Conservation (phyloP, 2,888 invertebrate species). For the Melanostoma mellinum region DNA sequence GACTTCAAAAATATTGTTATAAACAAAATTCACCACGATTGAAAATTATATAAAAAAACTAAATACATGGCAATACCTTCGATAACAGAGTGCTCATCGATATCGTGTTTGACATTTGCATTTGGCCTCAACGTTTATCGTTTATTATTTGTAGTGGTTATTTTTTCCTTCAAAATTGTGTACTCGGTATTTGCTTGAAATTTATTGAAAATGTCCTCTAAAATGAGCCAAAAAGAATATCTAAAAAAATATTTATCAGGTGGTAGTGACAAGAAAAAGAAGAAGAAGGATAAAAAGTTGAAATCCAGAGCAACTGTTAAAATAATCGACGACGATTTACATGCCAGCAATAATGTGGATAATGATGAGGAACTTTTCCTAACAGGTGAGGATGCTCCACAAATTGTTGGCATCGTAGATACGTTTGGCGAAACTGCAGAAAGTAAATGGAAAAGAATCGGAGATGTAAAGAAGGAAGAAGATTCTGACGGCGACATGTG, state of each 20-base stretch:
- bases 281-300: constrained; percentile 86
- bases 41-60: background rate
- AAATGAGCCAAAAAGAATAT: constrained; percentile 89
- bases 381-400: constrained; percentile 93
- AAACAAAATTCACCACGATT: too few relatives aligned
- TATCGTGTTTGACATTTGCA: constrained; percentile 11
- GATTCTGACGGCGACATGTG: constrained; percentile 73
- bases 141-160: constrained; percentile 14
- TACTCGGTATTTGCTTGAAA: constrained; percentile 22
- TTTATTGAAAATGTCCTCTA: constrained; percentile 74
- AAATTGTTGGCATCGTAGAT: constrained; percentile 93
- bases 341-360: constrained; percentile 83
- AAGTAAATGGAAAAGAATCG: constrained; percentile 80
- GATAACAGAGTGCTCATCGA: constrained; percentile 20
- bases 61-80: constrained; percentile 21
- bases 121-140: constrained; percentile 26
- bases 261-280: constrained; percentile 85
- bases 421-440: constrained; percentile 82
- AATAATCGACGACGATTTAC: constrained; percentile 92
- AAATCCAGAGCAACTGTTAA: constrained; percentile 83
- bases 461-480: constrained; percentile 73
- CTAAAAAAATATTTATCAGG: constrained; percentile 89
- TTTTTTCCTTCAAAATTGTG: constrained; percentile 45
- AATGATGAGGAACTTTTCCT: constrained; percentile 85
- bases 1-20: too few relatives aligned